Conservation (phyloP, 2,888 invertebrate genomes). For the Drosophila neotestacea region DNA sequence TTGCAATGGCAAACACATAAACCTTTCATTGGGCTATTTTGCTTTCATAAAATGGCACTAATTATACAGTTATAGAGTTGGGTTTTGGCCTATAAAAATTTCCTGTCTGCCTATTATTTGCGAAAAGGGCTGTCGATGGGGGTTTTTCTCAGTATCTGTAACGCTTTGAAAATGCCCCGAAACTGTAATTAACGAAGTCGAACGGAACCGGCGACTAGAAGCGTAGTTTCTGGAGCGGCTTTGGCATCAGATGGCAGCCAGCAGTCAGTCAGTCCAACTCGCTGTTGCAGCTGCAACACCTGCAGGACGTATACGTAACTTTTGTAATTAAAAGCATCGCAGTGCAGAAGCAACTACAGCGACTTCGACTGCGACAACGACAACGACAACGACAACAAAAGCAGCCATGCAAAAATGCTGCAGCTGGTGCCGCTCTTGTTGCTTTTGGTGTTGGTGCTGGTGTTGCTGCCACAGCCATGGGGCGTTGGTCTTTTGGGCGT, state of each 20-base stretch:
- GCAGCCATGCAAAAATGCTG: conserved; percentile 75
- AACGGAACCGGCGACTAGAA: conserved; percentile 78
- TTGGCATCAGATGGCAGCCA: conserved; percentile 19
- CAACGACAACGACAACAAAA: conserved; percentile 56
- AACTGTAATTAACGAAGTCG: conserved; percentile 77
- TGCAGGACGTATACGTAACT: conserved; percentile 79
- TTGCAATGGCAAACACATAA: conserved; percentile 60
- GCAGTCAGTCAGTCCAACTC: conserved; percentile 18
- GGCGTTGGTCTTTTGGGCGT: conserved; percentile 45
- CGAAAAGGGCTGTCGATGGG: background rate
- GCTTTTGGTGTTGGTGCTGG: conserved; percentile 32
- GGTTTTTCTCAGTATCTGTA: conserved; percentile 4
- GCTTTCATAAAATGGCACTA: conserved; percentile 73
- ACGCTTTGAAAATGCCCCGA: conserved; percentile 29
- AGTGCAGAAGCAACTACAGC: conserved; percentile 49
- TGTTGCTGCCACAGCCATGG: conserved; percentile 39
- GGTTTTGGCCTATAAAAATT: conserved; percentile 56
- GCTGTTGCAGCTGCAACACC: conserved; percentile 73
- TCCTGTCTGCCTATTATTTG: conserved; percentile 64
- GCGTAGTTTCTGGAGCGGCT: conserved; percentile 55
- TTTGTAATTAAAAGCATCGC: conserved; percentile 80
- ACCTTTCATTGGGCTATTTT: conserved; percentile 72
- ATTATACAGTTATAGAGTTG: conserved; percentile 60
- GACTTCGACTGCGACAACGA: conserved; percentile 30
- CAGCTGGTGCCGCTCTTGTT: conserved; percentile 41